Evolutionary conservation across 2,888 invertebrate species (phyloP).

Genomic region (Lasioglossum marginatum): DNA sequence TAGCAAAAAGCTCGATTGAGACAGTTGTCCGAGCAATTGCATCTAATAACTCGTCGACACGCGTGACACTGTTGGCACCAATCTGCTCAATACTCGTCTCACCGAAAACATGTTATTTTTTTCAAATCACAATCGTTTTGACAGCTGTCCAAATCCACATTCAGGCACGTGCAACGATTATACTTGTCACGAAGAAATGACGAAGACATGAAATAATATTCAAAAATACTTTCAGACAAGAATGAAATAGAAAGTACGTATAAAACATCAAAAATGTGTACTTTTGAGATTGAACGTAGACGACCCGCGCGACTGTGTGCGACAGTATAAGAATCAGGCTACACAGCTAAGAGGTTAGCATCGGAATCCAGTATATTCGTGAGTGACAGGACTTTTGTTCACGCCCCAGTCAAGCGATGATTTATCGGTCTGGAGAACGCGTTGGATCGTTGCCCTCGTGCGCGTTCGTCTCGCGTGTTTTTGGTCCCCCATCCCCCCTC

Average conservation of each 20-base stretch:
- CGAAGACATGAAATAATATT: no score
- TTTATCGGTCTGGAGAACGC: constrained; percentile 7
- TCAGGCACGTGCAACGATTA: no score
- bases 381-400: constrained; percentile 4
- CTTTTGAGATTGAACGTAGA: no score
- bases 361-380: not conserved
- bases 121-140: not conserved
- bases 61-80: constrained; percentile 21
- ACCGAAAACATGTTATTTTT: not conserved
- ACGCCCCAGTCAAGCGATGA: not conserved
- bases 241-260: no score
- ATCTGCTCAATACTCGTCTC: not conserved
- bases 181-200: no score
- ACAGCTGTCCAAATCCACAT: not conserved
- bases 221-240: no score
- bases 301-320: no score
- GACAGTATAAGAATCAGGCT: not conserved
- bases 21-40: constrained; percentile 18
- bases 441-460: constrained; percentile 31
- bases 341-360: not conserved
- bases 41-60: constrained; percentile 22
- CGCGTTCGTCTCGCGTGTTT: constrained; percentile 2
- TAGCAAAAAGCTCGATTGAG: not conserved
- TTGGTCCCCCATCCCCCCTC: not conserved
- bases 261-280: not conserved